phyloP scores from a whole-genome alignment of 2,888 invertebrate genomes.

The Philhelius pedissequus region DNA sequence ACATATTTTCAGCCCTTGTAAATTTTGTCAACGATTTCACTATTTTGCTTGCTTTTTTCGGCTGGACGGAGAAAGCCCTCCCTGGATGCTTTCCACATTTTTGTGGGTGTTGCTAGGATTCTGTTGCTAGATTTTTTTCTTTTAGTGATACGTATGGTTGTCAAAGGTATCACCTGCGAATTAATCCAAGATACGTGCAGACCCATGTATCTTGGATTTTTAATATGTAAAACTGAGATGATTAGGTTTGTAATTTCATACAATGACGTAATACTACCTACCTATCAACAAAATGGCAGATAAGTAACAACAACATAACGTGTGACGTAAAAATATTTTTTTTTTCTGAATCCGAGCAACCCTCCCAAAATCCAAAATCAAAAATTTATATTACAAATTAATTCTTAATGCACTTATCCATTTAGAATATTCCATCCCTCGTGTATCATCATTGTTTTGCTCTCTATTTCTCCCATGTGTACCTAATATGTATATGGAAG shows the following conservation, averaged over 20 bases:
- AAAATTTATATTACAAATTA: conserved; percentile 17
- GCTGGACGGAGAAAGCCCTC: too few species aligned
- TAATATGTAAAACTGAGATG: background rate
- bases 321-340: background rate
- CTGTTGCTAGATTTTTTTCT: background rate
- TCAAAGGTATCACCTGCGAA: background rate
- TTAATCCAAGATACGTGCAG: background rate
- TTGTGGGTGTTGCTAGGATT: background rate
- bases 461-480: background rate
- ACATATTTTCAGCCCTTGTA: too few species aligned
- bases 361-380: background rate
- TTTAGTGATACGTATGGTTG: too few species aligned
- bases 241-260: background rate
- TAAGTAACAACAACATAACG: background rate
- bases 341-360: background rate
- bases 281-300: background rate
- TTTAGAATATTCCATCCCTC: conserved; percentile 7
- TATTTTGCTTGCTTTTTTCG: too few species aligned
- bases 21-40: too few species aligned
- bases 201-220: background rate
- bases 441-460: background rate
- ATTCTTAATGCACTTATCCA: conserved; percentile 56
- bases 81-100: background rate
- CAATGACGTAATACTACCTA: background rate
- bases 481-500: background rate